Evolutionary conservation across 2,888 invertebrate species (phyloP).

Genomic region (Trissolcus brochymenae): DNA sequence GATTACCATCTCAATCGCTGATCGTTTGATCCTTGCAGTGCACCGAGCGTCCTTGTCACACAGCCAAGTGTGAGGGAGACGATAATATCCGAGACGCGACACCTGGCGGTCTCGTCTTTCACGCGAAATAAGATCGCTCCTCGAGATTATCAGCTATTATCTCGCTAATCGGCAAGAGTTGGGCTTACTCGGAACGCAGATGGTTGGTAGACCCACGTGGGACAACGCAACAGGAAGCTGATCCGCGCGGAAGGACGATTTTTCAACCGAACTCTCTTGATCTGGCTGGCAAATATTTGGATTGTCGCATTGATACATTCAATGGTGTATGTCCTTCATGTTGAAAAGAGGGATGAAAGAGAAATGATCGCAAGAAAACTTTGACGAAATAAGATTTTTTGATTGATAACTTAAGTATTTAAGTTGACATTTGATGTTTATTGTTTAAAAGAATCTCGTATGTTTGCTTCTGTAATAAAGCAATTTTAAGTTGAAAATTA

Average conservation of each 20-base stretch:
- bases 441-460: no score
- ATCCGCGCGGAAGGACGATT: constrained; percentile 45
- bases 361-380: background rate
- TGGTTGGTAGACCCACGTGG: constrained; percentile 38
- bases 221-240: constrained; percentile 67
- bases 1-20: constrained; percentile 61
- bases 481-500: background rate
- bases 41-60: constrained; percentile 29
- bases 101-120: constrained; percentile 72
- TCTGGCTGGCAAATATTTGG: constrained; percentile 76
- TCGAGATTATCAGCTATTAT: constrained; percentile 71
- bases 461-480: background rate
- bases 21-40: constrained; percentile 63
- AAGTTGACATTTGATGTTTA: no score
- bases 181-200: constrained; percentile 54
- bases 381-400: no score
- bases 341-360: background rate
- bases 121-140: constrained; percentile 74
- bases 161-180: constrained; percentile 74
- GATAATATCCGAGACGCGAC: constrained; percentile 55
- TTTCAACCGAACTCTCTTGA: constrained; percentile 62
- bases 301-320: constrained; percentile 74
- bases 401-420: no score
- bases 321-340: constrained; percentile 61
- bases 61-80: constrained; percentile 23